phyloP scores from a whole-genome alignment of 2,113 vertebrate species.

The Pseudorasbora parva region DNA sequence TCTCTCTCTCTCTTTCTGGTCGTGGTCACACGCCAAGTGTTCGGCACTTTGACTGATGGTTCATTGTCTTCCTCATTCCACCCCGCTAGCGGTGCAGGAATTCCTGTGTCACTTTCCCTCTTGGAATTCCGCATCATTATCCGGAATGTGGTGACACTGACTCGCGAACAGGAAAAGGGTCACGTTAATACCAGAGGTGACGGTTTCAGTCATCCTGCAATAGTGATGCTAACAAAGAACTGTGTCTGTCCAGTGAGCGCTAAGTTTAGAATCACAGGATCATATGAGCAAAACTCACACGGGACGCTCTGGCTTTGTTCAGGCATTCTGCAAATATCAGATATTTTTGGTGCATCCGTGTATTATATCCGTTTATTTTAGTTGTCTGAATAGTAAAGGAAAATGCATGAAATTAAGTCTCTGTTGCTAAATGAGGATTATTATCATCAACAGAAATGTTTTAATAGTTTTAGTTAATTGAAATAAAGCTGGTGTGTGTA shows the following conservation, averaged over 20 bases:
- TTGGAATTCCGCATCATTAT: slow-evolving; percentile 32
- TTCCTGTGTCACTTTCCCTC: slow-evolving; percentile 35
- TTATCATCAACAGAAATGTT: too few species aligned
- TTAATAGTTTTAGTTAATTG: too few species aligned
- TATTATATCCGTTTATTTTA: not conserved
- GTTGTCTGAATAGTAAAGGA: not conserved
- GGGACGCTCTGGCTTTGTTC: not conserved
- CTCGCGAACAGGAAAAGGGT: slow-evolving; percentile 24
- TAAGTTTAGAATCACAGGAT: not conserved
- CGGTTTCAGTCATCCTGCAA: slow-evolving; percentile 7
- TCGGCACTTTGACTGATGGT: not conserved
- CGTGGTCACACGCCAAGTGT: not conserved
- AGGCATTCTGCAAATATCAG: not conserved
- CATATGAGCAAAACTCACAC: not conserved
- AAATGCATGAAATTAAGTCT: not conserved
- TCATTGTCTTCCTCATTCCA: not conserved
- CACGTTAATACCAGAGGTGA: not conserved
- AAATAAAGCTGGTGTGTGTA: too few species aligned
- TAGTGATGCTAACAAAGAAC: not conserved
- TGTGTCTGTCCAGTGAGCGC: not conserved
- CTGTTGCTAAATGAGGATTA: not conserved
- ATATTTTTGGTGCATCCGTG: not conserved
- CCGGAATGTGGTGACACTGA: slow-evolving; percentile 25
- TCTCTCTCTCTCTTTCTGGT: not conserved
- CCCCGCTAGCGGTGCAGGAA: not conserved